Evolutionary conservation across 2,888 invertebrate genomes (phyloP).

Genomic region (Ophioninae sp.): DNA sequence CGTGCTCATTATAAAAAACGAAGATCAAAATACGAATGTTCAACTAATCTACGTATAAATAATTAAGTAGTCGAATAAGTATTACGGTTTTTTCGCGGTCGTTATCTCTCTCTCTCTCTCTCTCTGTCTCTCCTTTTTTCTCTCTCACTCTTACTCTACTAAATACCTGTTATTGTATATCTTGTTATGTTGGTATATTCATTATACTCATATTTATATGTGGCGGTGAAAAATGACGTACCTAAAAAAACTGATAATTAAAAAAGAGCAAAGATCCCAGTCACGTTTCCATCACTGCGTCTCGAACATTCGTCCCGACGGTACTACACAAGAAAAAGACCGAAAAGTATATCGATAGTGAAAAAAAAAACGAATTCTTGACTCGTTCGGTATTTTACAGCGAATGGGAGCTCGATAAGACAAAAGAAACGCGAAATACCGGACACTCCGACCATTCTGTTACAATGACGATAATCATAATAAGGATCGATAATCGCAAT

Average conservation of each 20-base stretch:
- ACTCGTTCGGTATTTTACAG: not conserved
- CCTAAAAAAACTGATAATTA: slow-evolving; percentile 18
- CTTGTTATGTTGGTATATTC: slow-evolving; percentile 55
- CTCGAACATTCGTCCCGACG: slow-evolving; percentile 47
- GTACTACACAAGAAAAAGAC: slow-evolving; percentile 16
- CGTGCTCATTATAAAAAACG: not conserved
- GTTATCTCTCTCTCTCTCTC: slow-evolving; percentile 50
- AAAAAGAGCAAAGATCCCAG: slow-evolving; percentile 74
- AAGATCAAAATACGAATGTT: not conserved
- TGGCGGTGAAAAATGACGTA: slow-evolving; percentile 54
- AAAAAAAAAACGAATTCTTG: slow-evolving; percentile 19
- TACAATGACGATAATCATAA: slow-evolving; percentile 65
- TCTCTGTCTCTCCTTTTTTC: slow-evolving; percentile 4
- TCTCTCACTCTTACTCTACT: slow-evolving; percentile 53
- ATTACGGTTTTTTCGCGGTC: slow-evolving; percentile 64
- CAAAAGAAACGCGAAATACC: slow-evolving; percentile 47
- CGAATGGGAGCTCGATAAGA: not conserved
- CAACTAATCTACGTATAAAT: slow-evolving; percentile 65
- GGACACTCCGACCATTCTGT: slow-evolving; percentile 48
- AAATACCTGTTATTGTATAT: slow-evolving; percentile 51
- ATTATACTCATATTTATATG: slow-evolving; percentile 52
- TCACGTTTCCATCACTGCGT: slow-evolving; percentile 75
- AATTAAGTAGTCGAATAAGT: slow-evolving; percentile 74
- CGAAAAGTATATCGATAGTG: slow-evolving; percentile 4
- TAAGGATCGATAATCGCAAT: slow-evolving; percentile 68